Conservation (phyloP, 2,888 invertebrate genomes). For the Callyntrura sp. region DNA sequence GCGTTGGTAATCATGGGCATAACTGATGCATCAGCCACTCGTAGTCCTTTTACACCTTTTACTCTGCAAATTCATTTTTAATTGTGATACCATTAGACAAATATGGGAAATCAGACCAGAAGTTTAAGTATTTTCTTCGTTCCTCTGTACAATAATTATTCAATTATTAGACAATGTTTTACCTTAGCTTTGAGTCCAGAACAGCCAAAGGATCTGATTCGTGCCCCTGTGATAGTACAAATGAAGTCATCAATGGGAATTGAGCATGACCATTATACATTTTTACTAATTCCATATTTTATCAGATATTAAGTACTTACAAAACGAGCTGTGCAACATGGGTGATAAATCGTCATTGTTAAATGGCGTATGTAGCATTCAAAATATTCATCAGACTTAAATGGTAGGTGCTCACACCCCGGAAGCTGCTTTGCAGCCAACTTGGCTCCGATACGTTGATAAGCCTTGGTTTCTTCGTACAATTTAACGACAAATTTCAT, state of each 20-base stretch:
- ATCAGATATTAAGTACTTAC: no score
- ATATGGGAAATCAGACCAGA: no score
- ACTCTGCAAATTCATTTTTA: conserved; percentile 61
- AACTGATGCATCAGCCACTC: conserved; percentile 64
- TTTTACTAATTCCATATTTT: no score
- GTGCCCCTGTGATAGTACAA: no score
- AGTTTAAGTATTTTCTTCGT: no score
- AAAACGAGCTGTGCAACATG: conserved; percentile 60
- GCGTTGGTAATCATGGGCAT: conserved; percentile 65
- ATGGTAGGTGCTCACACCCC: conserved; percentile 59
- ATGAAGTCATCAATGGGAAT: no score
- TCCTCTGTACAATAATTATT: no score
- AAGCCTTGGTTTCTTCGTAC: conserved; percentile 52
- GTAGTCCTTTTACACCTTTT: conserved; percentile 53
- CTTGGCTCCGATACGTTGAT: conserved; percentile 26
- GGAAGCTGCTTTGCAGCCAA: conserved; percentile 51
- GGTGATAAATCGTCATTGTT: conserved; percentile 67
- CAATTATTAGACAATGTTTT: no score
- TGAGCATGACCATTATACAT: no score
- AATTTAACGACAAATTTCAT: conserved; percentile 40
- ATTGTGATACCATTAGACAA: no score
- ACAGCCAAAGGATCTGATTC: conserved; percentile 65
- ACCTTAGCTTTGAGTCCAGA: conserved; percentile 62
- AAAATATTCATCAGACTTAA: conserved; percentile 57
- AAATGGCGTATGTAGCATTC: conserved; percentile 67